Base-by-base conservation (phyloP, 2,888 invertebrate genomes). In the Amiota minor region DNA sequence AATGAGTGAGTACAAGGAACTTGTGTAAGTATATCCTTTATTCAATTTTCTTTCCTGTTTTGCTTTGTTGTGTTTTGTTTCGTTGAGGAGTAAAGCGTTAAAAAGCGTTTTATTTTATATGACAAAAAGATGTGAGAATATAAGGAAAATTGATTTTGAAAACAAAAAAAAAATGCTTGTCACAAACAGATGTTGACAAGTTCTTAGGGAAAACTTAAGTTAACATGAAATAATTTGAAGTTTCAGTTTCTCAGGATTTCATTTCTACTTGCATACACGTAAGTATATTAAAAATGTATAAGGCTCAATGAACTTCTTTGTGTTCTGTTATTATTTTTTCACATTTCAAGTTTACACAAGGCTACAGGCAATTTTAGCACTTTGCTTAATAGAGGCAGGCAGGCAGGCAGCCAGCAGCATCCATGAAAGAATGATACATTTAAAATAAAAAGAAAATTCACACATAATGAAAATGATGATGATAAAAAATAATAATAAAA, bases 311-410 rank as follows among this genome's bases (percentile, higher is more conserved):
- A 85, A 85, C 82, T 82, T 84, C 18, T 35, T 6, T 35, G 0
- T 35, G n/a, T 35, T 35, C 35, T 35, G 35, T 35, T 35, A 35
- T 35, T 35, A 35, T 35, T 35, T 35, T 47, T 81, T 76, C 74
- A 67, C 69, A 79, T 80, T 84, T 82, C 82, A 82, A 83, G 82
- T 82, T 82, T 81, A 49, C 67, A 85, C 82, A 80, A 77, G 76
- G 65, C 82, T 78, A 81, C 81, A 82, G 85, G 82, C 84, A 62
- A 62, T 62, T 62, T 62, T 62, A 23, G 62, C 62, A 82, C 84
- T 82, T 75, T 77, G 79, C 76, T 78, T 85, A 85, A 84, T 84
- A 85, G 77, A 79, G 73, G 20, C 23, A 69, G 18, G n/a, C n/a
- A n/a, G n/a, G n/a, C n/a, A n/a, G n/a, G n/a, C n/a, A n/a, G n/a